Base-by-base conservation (phyloP, 1,140 invertebrate species). In the Heliconius nattereri region DNA sequence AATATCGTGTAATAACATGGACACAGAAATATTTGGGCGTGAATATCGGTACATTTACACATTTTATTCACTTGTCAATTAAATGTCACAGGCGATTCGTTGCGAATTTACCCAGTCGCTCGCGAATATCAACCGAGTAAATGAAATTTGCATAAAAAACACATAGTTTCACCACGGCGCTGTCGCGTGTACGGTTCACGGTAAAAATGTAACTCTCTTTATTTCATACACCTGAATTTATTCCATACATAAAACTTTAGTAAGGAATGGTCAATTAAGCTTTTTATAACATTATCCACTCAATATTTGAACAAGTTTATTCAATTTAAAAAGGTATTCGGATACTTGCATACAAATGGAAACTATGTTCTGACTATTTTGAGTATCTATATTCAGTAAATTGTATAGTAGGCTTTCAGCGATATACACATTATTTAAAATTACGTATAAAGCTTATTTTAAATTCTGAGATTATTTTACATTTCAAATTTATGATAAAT, bases 141-240 rank as follows among this genome's bases (percentile, higher is more conserved):
- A 91, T 91, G 91, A 88, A 90, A 93, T 93, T 91, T 92, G 85
- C 91, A 92, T 93, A 90, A 90, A 94, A 93, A 91, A 92, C 85
- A 88, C 86, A 86, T 88, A 88, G 84, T 85, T 84, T 81, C 71
- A 82, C 79, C 76, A 35, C 78, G 81, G 81, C 73, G 76, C 81
- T 90, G 85, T 82, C 83, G 81, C 72, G 80, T 79, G 73, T 78
- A 84, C 70, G 73, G 78, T 66, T 74, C 76, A 49, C 60, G 76
- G 75, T 81, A 35, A 78, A 81, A 78, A 76, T 78, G 80, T 81
- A 72, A 81, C 80, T 78, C 76, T 81, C 77, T 81, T 77, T 81
- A 75, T 78, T 81, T 81, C 78, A 81, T 81, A 78, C 77, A 78
- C 80, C 77, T 81, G 77, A 81, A 81, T 81, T 78, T 81, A 75